Conservation (phyloP, 2,113 vertebrate species). For the Cynopterus brachyotis region DNA sequence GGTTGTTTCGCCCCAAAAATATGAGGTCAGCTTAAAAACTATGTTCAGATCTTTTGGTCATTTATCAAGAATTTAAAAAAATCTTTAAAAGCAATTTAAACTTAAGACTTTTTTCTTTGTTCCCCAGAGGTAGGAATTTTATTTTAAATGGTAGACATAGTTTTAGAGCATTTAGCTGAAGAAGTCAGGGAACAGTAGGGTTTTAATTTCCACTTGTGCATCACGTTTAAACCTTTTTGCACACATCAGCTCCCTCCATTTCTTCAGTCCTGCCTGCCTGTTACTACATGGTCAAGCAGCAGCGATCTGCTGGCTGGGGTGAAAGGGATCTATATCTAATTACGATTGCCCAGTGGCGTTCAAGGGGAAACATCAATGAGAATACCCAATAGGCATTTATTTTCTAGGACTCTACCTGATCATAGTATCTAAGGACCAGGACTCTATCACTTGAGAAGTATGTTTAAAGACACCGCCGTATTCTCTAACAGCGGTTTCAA, state of each 20-base stretch:
- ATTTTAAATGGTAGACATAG: constrained; percentile 29
- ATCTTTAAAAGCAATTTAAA: background rate
- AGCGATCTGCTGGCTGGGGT: background rate
- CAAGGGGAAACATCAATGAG: background rate
- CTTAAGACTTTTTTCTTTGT: constrained; percentile 26
- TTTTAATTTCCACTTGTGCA: background rate
- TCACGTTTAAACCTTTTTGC: background rate
- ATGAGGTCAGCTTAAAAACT: background rate
- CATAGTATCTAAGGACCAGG: background rate
- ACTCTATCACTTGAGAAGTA: background rate
- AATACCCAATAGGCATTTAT: background rate
- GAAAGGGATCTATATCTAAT: background rate
- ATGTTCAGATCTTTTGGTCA: background rate
- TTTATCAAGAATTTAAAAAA: constrained; percentile 9
- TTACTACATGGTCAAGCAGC: background rate
- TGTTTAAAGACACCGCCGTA: background rate
- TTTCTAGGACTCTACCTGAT: background rate
- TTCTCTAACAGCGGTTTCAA: background rate
- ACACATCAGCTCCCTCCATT: background rate
- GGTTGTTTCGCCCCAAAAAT: background rate
- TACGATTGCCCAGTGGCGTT: background rate
- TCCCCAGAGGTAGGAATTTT: background rate
- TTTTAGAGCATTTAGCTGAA: background rate
- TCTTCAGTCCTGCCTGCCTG: background rate
- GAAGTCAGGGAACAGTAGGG: background rate